Percentiles rank a stretch among this genome's conserved stretches.
phyloP scores from a whole-genome alignment of 1,140 invertebrate species.

The Nymphalis io region DNA sequence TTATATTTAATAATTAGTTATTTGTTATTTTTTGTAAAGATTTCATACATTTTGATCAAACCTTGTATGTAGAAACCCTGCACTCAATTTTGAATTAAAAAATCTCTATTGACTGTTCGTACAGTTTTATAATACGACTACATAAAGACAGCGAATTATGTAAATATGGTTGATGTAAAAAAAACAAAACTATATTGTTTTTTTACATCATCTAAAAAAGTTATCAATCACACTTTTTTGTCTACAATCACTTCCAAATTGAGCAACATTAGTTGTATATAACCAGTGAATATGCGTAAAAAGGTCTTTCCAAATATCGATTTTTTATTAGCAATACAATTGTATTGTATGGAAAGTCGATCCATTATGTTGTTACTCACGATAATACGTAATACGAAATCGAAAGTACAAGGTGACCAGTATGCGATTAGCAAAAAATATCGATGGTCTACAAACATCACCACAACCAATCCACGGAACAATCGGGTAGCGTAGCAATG shows the following conservation, averaged over 20 bases:
- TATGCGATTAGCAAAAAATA: constrained; percentile 57
- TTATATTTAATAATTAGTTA: no score
- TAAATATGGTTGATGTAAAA: neutral
- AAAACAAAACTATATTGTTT: neutral
- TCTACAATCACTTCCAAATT: neutral
- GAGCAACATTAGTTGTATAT: neutral
- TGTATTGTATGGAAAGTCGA: constrained; percentile 27
- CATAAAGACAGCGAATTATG: neutral
- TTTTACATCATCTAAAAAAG: no score
- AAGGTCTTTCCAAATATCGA: constrained; percentile 1
- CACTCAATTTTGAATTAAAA: no score
- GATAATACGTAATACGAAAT: constrained; percentile 46
- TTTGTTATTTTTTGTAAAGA: no score
- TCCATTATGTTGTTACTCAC: constrained; percentile 25
- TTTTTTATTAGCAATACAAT: constrained; percentile 27
- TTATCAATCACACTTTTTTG: neutral
- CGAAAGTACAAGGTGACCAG: constrained; percentile 66
- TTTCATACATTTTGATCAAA: no score
- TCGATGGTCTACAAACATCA: constrained; percentile 37
- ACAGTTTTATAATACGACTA: no score
- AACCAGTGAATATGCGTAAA: constrained; percentile 12
- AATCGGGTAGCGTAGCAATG: constrained; percentile 55
- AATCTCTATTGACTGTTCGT: no score
- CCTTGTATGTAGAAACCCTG: no score
- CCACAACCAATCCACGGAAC: constrained; percentile 49